These are phyloP conservation scores for Morpho deidamia DNA, from an alignment of 2,888 invertebrate genomes.

Conservation along the genomic window DNA sequence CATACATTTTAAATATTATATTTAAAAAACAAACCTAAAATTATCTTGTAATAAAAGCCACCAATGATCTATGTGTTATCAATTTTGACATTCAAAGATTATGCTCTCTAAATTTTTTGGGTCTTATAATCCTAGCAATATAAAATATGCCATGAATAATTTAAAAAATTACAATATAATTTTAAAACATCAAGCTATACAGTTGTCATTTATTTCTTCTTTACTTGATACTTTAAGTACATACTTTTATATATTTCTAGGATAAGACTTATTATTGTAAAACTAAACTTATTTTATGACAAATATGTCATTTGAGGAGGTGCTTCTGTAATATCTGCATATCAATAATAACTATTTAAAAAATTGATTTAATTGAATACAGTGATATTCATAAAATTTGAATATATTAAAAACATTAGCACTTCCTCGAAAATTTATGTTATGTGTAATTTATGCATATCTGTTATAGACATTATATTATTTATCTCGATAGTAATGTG, in stretches of 20 bases:
- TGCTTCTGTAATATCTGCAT: constrained; percentile 41
- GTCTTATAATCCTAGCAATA: no score
- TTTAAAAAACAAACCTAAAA: no score
- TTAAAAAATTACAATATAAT: no score
- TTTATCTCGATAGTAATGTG: constrained; percentile 6
- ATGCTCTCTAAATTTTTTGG: no score
- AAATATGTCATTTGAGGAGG: constrained; percentile 46
- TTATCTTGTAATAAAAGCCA: no score
- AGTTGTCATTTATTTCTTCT: no score
- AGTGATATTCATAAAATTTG: not conserved
- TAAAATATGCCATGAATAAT: no score
- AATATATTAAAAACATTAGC: constrained; percentile 40
- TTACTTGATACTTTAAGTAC: no score
- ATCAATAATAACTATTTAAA: not conserved
- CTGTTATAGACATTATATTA: not conserved
- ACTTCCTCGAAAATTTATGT: constrained; percentile 53
- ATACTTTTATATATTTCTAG: not conserved
- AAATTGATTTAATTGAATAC: not conserved
- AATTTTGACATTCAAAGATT: no score
- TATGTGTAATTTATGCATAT: not conserved
- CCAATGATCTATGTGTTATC: no score
- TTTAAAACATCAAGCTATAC: no score
- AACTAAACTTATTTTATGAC: not conserved
- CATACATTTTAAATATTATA: no score
- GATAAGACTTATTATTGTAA: not conserved